Evolutionary conservation across 2,113 vertebrate species (phyloP).

Genomic region (Lagenorhynchus albirostris): DNA sequence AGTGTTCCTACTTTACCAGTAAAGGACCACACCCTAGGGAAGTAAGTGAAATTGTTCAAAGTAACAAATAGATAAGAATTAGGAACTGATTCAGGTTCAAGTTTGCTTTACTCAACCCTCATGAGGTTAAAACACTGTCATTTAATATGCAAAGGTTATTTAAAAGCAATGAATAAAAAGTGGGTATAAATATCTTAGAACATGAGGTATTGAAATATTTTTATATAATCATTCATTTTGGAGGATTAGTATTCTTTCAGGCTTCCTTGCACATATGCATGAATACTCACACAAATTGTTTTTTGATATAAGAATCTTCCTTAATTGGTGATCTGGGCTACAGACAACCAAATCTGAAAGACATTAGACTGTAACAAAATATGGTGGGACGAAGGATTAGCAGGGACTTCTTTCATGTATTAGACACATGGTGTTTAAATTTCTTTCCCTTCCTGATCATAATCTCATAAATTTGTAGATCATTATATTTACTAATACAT

Average conservation of each 20-base stretch:
- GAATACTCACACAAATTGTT: not conserved
- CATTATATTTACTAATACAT: slow-evolving; percentile 13
- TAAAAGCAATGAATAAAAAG: not conserved
- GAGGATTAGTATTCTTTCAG: not conserved
- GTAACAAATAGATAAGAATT: not conserved
- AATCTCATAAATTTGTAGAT: not conserved
- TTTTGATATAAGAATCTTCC: not conserved
- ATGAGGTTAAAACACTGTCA: not conserved
- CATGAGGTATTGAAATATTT: not conserved
- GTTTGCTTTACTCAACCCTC: not conserved
- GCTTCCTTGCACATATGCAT: not conserved
- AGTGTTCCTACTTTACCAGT: not conserved
- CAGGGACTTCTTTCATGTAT: slow-evolving; percentile 3
- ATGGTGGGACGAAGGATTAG: not conserved
- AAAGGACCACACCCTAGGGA: not conserved
- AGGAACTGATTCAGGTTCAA: not conserved
- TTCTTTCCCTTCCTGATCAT: not conserved
- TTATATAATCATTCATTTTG: not conserved
- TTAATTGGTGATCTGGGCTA: not conserved
- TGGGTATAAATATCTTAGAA: not conserved
- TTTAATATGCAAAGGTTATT: not conserved
- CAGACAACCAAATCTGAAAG: not conserved
- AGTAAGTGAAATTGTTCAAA: not conserved
- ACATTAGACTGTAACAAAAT: not conserved
- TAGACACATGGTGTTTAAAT: not conserved